Conservation (phyloP, 1,140 invertebrate species). For the Drosophila burlai region DNA sequence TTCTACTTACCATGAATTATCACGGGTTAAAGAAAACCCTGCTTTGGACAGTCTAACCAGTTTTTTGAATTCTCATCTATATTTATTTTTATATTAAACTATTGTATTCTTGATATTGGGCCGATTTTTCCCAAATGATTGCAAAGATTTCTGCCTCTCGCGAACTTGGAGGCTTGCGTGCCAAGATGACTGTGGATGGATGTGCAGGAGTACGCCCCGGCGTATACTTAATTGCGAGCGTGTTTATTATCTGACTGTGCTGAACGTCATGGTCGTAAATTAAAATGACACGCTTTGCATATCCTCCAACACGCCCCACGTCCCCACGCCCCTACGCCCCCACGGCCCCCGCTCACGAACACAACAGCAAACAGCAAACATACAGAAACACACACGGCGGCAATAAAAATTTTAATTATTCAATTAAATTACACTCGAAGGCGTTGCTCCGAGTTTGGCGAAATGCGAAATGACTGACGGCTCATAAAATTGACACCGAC, state of each 20-base stretch:
- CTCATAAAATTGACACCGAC: constrained; percentile 77
- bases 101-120: background rate
- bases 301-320: constrained; percentile 40
- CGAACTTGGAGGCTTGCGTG: constrained; percentile 29
- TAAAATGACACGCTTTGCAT: constrained; percentile 83
- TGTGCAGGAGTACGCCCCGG: constrained; percentile 44
- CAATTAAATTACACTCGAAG: constrained; percentile 82
- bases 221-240: constrained; percentile 77
- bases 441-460: constrained; percentile 64
- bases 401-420: constrained; percentile 84
- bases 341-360: background rate
- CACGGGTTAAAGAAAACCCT: no score
- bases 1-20: background rate
- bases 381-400: constrained; percentile 38
- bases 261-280: constrained; percentile 80
- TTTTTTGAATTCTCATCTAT: no score
- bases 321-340: background rate
- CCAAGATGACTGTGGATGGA: constrained; percentile 27
- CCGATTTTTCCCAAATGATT: background rate
- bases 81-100: background rate
- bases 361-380: background rate
- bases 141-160: background rate
- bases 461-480: constrained; percentile 76
- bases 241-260: constrained; percentile 78
- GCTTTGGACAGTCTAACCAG: no score